Evolutionary conservation across 2,797 vertebrate genomes (phyloP).

Genomic region (Gila robusta): DNA sequence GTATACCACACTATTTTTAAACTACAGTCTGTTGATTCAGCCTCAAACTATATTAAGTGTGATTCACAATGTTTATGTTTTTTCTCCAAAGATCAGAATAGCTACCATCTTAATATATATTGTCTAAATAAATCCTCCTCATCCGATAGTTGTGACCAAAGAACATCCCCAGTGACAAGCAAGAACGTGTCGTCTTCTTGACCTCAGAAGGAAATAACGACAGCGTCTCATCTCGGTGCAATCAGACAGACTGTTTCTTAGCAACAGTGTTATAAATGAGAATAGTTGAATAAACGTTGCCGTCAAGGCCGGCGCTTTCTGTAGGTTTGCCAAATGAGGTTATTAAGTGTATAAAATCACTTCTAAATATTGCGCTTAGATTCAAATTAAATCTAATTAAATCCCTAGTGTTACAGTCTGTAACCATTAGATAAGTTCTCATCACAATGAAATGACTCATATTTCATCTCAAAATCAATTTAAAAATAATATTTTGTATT

Average conservation of each 20-base stretch:
- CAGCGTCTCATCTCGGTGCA: conserved; percentile 35
- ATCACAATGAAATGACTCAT: not conserved
- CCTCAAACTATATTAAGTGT: conserved; percentile 10
- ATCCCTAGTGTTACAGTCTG: not conserved
- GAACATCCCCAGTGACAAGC: conserved; percentile 2
- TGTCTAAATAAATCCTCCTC: not conserved
- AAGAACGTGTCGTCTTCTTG: conserved; percentile 15
- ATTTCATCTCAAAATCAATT: not conserved
- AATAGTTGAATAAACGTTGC: conserved; percentile 46
- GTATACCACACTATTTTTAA: conserved; percentile 23
- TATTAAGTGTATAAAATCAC: conserved; percentile 25
- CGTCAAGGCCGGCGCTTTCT: conserved; percentile 39
- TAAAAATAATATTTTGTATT: not conserved
- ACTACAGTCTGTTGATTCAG: conserved; percentile 9
- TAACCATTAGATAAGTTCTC: not conserved
- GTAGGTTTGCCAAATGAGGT: conserved; percentile 41
- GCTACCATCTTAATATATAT: not conserved
- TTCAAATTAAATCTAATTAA: conserved; percentile 32
- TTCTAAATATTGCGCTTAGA: conserved; percentile 10
- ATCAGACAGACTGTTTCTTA: conserved; percentile 54
- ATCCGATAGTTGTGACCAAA: not conserved
- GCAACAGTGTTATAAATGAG: conserved; percentile 56
- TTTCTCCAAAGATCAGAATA: conserved; percentile 21
- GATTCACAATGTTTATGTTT: conserved; percentile 22
- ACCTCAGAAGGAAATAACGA: conserved; percentile 42